Conservation (phyloP, 2,888 invertebrate species). For the Plagodis pulveraria region DNA sequence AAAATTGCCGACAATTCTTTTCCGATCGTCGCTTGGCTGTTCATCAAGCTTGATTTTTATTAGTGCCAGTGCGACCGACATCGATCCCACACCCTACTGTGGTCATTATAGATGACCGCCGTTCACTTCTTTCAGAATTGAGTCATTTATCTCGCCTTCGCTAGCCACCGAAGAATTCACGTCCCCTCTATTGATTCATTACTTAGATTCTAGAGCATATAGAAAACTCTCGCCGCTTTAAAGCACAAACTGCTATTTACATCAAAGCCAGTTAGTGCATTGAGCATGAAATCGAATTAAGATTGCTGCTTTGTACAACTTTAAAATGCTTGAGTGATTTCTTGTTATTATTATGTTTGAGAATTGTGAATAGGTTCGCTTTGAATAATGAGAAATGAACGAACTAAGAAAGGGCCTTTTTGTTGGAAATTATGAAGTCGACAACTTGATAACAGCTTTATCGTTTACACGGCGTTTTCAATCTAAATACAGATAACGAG, state of each 20-base stretch:
- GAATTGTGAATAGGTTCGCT: constrained; percentile 15
- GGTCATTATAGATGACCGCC: constrained; percentile 47
- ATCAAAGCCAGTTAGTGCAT: constrained; percentile 37
- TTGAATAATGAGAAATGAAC: constrained; percentile 10
- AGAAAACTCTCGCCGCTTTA: constrained; percentile 26
- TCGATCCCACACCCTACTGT: constrained; percentile 26
- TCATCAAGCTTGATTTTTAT: constrained; percentile 49
- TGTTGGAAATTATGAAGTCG: constrained; percentile 8
- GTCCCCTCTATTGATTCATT: constrained; percentile 30
- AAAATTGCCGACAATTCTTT: constrained; percentile 24
- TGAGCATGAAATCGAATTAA: constrained; percentile 44
- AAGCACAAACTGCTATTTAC: constrained; percentile 33
- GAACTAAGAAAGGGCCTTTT: constrained; percentile 5
- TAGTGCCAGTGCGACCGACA: constrained; percentile 30
- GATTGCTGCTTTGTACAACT: constrained; percentile 36
- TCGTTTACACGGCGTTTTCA: not conserved
- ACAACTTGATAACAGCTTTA: not conserved
- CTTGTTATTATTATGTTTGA: constrained; percentile 26
- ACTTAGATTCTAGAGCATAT: constrained; percentile 24
- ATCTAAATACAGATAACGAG: not conserved
- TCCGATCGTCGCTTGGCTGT: constrained; percentile 22
- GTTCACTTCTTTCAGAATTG: constrained; percentile 46
- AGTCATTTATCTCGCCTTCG: constrained; percentile 52
- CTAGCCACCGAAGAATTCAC: constrained; percentile 27
- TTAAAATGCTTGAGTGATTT: constrained; percentile 36